Percentiles rank a stretch among this genome's conserved stretches.
phyloP scores from a whole-genome alignment of 2,113 vertebrate genomes.

The Cryptomyrus ogoouensis region DNA sequence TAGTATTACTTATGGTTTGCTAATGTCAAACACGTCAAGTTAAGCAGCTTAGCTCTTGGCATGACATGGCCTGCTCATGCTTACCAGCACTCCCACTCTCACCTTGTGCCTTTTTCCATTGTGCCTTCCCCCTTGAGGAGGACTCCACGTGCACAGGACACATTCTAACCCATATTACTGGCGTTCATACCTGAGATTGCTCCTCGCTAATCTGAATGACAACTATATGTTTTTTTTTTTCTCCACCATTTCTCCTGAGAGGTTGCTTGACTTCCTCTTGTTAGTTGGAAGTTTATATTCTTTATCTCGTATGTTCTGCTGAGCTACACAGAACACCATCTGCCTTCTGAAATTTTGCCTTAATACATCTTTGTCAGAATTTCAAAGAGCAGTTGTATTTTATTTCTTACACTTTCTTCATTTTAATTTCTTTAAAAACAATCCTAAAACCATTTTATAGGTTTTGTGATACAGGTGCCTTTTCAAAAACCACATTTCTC shows the following conservation, averaged over 20 bases:
- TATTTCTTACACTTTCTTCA: neutral
- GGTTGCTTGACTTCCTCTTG: neutral
- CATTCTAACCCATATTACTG: neutral
- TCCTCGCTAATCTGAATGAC: neutral
- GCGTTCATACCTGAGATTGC: neutral
- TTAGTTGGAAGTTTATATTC: neutral
- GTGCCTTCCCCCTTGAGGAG: neutral
- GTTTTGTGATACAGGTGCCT: neutral
- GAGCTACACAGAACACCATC: slow-evolving; percentile 17
- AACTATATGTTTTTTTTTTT: neutral
- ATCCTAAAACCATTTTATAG: slow-evolving; percentile 16
- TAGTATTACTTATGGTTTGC: neutral
- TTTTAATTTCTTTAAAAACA: slow-evolving; percentile 14
- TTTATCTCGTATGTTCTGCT: slow-evolving; percentile 14
- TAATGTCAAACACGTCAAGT: neutral
- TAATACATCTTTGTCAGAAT: slow-evolving; percentile 12
- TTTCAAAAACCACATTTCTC: neutral
- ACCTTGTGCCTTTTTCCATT: neutral
- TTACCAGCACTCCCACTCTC: neutral
- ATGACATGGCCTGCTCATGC: neutral
- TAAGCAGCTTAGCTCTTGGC: neutral
- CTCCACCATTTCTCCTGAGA: neutral
- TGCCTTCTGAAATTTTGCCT: slow-evolving; percentile 9
- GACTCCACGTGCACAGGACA: neutral
- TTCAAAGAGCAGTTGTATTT: neutral